Evolutionary conservation across 2,888 invertebrate species (phyloP), one percentile per base, ranked within the genome.

Genomic region (Sepioteuthis lessoniana): DNA sequence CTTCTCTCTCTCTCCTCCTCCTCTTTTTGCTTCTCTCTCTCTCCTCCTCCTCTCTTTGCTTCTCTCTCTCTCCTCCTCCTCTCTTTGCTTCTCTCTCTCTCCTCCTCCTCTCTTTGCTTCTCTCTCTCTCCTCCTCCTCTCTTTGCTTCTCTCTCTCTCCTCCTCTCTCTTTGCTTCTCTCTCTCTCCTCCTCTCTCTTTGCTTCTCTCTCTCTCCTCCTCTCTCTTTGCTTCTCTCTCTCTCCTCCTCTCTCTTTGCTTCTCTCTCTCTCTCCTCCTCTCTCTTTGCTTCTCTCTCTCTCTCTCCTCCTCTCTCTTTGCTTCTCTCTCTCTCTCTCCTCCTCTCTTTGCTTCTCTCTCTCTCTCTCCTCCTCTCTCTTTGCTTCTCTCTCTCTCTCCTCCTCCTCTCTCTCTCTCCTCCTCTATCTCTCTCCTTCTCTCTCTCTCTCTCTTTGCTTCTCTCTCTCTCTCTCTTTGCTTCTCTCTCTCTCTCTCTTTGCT

Each of bases 1-100:
- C 10, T 13, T 16, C 8, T n/a, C n/a, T 8, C n/a, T n/a, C 3
- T 16, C 8, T 4, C 7, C n/a, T 76, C 76, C 13, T 10, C 2
- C n/a, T 0, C 19, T 16, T 0, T n/a, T n/a, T n/a, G 0, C 8
- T 10, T n/a, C 16, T 31, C n/a, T 31, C 0, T 16, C 3, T 16
- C n/a, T 1, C 31, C 76, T n/a, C 76, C n/a, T n/a, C n/a, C n/a
- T 16, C 16, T 16, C n/a, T 16, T 19, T 8, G n/a, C n/a, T 76
- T n/a, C 76, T 76, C 10, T 10, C 16, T n/a, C n/a, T 16, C n/a
- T 10, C 16, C 0, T n/a, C 31, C 2, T 16, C 76, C 16, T 5
- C 4, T 31, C 13, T 31, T 10, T 16, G 5, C 76, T 76, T 19
- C n/a, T 16, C n/a, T n/a, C 13, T n/a, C n/a, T n/a, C 8, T n/a